Conservation (phyloP, 2,113 vertebrate genomes). For the Beaufortia kweichowensis region DNA sequence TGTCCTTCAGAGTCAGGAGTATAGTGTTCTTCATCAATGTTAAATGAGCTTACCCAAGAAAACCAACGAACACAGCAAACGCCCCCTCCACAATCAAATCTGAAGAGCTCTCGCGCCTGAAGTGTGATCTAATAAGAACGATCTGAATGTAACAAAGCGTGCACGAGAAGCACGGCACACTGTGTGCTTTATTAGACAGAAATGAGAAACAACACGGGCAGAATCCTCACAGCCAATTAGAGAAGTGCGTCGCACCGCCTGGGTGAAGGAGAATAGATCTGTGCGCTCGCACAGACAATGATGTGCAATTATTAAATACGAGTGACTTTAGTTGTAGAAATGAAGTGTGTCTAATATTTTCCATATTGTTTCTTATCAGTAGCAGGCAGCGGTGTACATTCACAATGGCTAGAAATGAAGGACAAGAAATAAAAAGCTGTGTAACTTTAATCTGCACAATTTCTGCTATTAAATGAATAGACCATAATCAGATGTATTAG, state of each 20-base stretch:
- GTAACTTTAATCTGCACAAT: too few species aligned
- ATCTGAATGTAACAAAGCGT: slow-evolving; percentile 26
- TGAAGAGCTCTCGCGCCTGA: slow-evolving; percentile 23
- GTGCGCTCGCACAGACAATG: not conserved
- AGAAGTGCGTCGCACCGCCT: not conserved
- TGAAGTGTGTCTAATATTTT: slow-evolving; percentile 6
- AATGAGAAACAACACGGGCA: slow-evolving; percentile 31
- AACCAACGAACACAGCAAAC: not conserved
- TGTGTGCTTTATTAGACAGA: slow-evolving; percentile 47
- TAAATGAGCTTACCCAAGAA: slow-evolving; percentile 20
- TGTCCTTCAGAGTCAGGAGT: slow-evolving; percentile 1
- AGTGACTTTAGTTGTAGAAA: slow-evolving; percentile 10
- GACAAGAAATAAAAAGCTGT: not conserved
- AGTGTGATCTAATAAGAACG: slow-evolving; percentile 38
- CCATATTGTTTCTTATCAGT: not conserved
- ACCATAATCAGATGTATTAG: too few species aligned
- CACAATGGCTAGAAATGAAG: not conserved
- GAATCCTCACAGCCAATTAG: slow-evolving; percentile 16
- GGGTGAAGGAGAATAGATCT: not conserved
- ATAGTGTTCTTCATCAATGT: slow-evolving; percentile 19
- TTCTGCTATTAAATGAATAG: not conserved
- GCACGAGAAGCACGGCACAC: slow-evolving; percentile 11
- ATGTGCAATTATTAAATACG: not conserved
- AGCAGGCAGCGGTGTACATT: not conserved
- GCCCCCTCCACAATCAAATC: slow-evolving; percentile 24